These are phyloP conservation scores for Pituophis catenifer DNA, from an alignment of 2,113 vertebrate species.

Conservation along the genomic window DNA sequence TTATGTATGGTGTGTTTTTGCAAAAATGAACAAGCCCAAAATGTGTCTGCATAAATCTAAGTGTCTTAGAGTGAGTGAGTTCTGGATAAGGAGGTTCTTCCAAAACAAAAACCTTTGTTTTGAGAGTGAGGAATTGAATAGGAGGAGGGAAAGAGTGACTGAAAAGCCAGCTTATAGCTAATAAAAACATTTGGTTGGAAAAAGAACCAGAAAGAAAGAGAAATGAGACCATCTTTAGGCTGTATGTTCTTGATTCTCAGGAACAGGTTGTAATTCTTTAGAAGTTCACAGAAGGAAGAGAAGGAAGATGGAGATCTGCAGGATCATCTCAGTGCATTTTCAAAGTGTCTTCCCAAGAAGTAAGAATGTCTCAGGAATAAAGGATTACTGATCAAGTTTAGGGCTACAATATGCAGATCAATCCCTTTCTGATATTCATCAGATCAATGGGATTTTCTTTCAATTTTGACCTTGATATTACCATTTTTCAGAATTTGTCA, in stretches of 20 bases:
- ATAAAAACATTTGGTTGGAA: neutral
- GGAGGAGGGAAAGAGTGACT: neutral
- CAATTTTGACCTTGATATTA: neutral
- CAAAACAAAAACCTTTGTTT: neutral
- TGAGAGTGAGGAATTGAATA: neutral
- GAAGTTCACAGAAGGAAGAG: neutral
- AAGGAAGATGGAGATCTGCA: neutral
- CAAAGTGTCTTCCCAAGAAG: neutral
- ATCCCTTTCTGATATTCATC: neutral
- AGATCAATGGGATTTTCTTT: neutral
- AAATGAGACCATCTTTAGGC: neutral
- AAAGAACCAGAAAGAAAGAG: neutral
- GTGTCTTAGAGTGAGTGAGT: neutral
- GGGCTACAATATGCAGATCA: neutral
- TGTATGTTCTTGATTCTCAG: neutral
- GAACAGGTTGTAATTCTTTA: neutral
- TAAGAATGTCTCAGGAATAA: neutral
- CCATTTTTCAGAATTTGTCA: neutral
- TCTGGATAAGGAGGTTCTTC: neutral
- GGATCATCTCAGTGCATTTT: neutral
- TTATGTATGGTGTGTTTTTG: neutral
- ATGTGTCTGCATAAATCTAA: neutral
- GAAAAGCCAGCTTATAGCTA: neutral
- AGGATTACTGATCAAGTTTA: neutral
- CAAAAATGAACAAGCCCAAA: neutral